Evolutionary conservation across 2,113 vertebrate species (phyloP).

Genomic region (Marmota flaviventris): DNA sequence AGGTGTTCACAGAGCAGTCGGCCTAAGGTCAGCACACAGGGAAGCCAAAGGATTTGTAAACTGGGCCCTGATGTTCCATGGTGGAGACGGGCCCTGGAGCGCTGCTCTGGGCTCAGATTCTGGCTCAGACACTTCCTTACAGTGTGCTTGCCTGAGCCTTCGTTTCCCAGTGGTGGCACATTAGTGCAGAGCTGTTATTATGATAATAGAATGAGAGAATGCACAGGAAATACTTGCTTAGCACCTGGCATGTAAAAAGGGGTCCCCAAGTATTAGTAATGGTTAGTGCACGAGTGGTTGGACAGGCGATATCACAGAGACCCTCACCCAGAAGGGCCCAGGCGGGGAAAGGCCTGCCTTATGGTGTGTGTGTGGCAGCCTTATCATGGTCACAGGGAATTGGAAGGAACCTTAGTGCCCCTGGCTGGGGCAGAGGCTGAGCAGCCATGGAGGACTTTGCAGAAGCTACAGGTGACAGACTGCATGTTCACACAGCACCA

Average conservation of each 20-base stretch:
- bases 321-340: neutral
- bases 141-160: neutral
- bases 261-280: neutral
- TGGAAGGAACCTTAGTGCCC: neutral
- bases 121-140: neutral
- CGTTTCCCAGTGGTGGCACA: neutral
- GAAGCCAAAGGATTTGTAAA: neutral
- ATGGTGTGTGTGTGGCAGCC: neutral
- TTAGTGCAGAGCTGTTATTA: neutral
- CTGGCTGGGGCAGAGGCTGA: neutral
- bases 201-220: neutral
- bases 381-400: neutral
- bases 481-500: neutral
- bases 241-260: neutral
- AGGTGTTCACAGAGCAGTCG: neutral
- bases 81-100: neutral
- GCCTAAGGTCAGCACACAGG: neutral
- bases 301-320: neutral
- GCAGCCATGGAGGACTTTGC: neutral
- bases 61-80: neutral
- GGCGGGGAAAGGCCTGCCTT: too few species aligned
- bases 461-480: neutral
- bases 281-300: neutral
- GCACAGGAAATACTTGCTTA: neutral
- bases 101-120: neutral